Conservation (phyloP, 2,888 invertebrate species). For the Coecobrya sp. region DNA sequence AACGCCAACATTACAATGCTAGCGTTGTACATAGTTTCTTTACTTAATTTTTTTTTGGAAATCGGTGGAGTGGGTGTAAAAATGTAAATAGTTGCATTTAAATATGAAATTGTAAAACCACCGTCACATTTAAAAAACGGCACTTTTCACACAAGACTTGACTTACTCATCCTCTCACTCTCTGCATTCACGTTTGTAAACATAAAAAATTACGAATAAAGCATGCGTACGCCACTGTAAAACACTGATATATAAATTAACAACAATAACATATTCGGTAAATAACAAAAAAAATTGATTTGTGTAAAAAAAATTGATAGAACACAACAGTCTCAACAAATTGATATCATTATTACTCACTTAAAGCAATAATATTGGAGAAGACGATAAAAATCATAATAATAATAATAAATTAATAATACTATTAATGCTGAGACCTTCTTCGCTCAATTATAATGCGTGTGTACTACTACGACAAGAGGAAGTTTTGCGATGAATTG, state of each 20-base stretch:
- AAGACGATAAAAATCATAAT: slow-evolving; percentile 46
- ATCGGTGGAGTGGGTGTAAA: slow-evolving; percentile 52
- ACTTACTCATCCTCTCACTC: slow-evolving; percentile 80
- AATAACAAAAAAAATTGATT: slow-evolving; percentile 57
- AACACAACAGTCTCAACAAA: slow-evolving; percentile 76
- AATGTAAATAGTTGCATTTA: slow-evolving; percentile 15
- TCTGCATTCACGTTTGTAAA: slow-evolving; percentile 77
- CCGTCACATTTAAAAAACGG: slow-evolving; percentile 34
- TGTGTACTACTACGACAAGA: slow-evolving; percentile 78
- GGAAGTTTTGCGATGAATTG: slow-evolving; percentile 75
- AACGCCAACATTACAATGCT: not conserved
- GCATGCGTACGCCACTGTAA: slow-evolving; percentile 68
- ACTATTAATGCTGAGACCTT: slow-evolving; percentile 72
- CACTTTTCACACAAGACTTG: slow-evolving; percentile 44
- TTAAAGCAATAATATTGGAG: slow-evolving; percentile 11
- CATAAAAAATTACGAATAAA: slow-evolving; percentile 59
- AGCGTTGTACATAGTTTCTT: not conserved
- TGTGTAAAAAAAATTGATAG: slow-evolving; percentile 68
- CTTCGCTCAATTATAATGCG: slow-evolving; percentile 13
- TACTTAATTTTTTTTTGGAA: not conserved
- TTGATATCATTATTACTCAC: not conserved
- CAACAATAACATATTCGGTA: slow-evolving; percentile 27
- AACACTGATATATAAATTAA: slow-evolving; percentile 15
- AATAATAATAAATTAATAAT: slow-evolving; percentile 56
- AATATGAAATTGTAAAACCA: slow-evolving; percentile 39